phyloP scores from a whole-genome alignment of 2,888 invertebrate genomes.

The Iphiclides podalirius region DNA sequence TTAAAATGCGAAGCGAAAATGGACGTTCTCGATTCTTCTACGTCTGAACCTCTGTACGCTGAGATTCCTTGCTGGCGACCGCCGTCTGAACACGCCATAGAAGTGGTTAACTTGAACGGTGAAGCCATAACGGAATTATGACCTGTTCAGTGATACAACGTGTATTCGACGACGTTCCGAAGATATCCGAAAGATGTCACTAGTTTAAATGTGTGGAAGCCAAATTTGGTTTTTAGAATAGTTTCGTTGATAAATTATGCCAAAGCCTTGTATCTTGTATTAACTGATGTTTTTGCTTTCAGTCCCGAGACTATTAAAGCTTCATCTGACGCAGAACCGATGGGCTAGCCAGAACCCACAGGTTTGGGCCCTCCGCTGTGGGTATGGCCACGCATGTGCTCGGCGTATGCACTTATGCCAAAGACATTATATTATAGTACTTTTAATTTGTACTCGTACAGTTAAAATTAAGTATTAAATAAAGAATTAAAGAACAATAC shows the following conservation, averaged over 20 bases:
- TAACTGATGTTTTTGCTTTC: no score
- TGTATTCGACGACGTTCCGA: neutral
- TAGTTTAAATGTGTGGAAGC: constrained; percentile 20
- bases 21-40: constrained; percentile 61
- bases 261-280: no score
- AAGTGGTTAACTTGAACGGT: constrained; percentile 64
- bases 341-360: no score
- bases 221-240: constrained; percentile 4
- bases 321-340: no score
- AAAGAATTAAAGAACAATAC: constrained; percentile 1
- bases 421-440: constrained; percentile 24
- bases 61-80: constrained; percentile 82
- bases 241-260: constrained; percentile 23
- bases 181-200: constrained; percentile 47
- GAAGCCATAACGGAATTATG: constrained; percentile 78
- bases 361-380: no score
- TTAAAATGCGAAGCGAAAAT: constrained; percentile 68
- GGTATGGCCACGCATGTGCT: no score
- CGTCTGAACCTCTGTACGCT: constrained; percentile 83
- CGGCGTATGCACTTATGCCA: no score
- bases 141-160: constrained; percentile 31
- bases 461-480: constrained; percentile 5
- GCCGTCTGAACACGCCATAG: constrained; percentile 69
- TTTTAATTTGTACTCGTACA: constrained; percentile 19
- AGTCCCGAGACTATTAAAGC: no score